Evolutionary conservation across 2,888 invertebrate genomes (phyloP), one percentile per base, ranked within the genome.

Genomic region (Microctonus hyperodae): DNA sequence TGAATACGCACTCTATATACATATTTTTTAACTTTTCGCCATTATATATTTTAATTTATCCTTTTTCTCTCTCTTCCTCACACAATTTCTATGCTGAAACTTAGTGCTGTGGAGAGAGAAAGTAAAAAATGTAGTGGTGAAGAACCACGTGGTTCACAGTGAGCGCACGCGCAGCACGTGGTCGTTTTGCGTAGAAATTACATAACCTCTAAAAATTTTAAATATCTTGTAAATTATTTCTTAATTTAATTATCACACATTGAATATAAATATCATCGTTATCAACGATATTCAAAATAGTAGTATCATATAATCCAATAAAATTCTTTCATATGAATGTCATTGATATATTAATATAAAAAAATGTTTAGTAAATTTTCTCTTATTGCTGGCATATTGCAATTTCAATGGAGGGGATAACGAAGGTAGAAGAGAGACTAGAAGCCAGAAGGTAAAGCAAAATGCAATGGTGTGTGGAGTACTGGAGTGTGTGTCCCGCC

Each of bases 91-190:
- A 13, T 37, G n/a, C 6, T 6, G 4, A 37, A n/a, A 1, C n/a
- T n/a, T n/a, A n/a, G n/a, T n/a, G n/a, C n/a, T n/a, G n/a, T n/a
- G n/a, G n/a, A n/a, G n/a, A n/a, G n/a, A n/a, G n/a, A n/a, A n/a
- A n/a, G n/a, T n/a, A n/a, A n/a, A n/a, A n/a, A n/a, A n/a, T n/a
- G n/a, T n/a, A 16, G 7, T n/a, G 16, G 7, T 5, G 44, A 20
- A 16, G 44, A 44, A 79, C 79, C 81, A 80, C 79, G 79, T 81
- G 81, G 80, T 79, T 60, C 69, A 61, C n/a, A 64, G 31, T 13
- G 16, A 69, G 76, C 81, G 80, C 81, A 80, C 74, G 81, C 81
- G 81, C 74, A 72, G 71, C 79, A 80, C 77, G 76, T 79, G 79
- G 71, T 73, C 63, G 53, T 20, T n/a, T n/a, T n/a, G n/a, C n/a